These are phyloP conservation scores for Python bivittatus DNA, from an alignment of 2,113 vertebrate genomes.

Conservation along the genomic window DNA sequence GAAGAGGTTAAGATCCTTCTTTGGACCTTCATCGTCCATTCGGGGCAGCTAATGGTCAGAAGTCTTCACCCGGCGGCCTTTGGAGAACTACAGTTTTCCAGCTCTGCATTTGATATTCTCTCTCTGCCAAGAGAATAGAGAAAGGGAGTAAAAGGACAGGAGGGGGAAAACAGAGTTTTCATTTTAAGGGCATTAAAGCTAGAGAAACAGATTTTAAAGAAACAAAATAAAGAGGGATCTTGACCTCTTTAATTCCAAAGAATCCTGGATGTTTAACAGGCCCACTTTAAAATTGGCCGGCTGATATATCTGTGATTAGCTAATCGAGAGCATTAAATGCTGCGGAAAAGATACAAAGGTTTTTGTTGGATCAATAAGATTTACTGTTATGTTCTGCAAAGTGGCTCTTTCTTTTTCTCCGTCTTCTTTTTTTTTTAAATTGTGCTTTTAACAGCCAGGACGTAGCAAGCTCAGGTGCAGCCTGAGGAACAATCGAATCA, in stretches of 20 bases:
- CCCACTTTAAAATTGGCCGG: neutral
- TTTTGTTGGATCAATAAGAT: constrained; percentile 15
- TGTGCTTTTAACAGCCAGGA: neutral
- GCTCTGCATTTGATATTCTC: neutral
- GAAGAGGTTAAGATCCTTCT: neutral
- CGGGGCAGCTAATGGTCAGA: neutral
- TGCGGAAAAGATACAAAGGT: neutral
- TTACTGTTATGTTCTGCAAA: constrained; percentile 13
- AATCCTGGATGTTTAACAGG: neutral
- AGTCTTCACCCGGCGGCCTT: neutral
- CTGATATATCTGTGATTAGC: constrained; percentile 17
- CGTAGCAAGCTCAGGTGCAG: neutral
- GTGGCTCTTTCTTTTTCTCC: neutral
- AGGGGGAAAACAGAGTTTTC: too few relatives aligned
- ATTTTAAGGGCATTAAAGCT: neutral
- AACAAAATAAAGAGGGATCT: neutral
- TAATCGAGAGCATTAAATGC: neutral
- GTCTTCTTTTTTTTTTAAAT: neutral
- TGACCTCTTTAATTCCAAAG: neutral
- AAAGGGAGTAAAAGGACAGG: neutral
- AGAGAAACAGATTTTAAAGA: neutral
- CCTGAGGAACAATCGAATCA: neutral
- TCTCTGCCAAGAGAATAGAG: neutral
- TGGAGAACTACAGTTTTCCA: neutral
- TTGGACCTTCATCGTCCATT: neutral